phyloP scores from a whole-genome alignment of 2,113 vertebrate genomes.

The Muscicapa adusta region DNA sequence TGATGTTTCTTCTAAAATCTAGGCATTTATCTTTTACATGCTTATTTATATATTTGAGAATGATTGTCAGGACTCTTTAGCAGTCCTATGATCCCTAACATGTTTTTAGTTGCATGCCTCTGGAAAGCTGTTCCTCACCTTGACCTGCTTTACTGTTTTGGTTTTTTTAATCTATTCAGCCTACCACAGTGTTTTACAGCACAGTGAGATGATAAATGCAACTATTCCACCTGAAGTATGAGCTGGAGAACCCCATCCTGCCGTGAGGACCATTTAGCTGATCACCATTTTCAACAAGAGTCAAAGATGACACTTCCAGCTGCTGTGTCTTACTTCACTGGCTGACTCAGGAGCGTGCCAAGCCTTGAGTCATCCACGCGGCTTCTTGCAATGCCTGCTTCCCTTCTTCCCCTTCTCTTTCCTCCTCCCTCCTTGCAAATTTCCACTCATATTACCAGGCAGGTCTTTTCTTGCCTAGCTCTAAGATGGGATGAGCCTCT shows the following conservation, averaged over 20 bases:
- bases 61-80: neutral
- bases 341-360: neutral
- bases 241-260: neutral
- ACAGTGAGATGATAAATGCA: neutral
- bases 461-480: conserved; percentile 3
- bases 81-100: neutral
- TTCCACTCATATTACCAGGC: neutral
- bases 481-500: neutral
- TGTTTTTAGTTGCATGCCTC: neutral
- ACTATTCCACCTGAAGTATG: neutral
- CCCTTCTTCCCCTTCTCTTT: neutral
- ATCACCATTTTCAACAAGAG: neutral
- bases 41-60: neutral
- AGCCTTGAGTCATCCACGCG: neutral
- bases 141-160: neutral
- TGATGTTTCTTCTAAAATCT: neutral
- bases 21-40: neutral
- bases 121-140: neutral
- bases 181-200: neutral
- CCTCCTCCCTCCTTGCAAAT: neutral
- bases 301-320: neutral
- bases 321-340: neutral
- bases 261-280: neutral
- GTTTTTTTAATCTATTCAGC: neutral
- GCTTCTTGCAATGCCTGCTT: neutral